A percentile compares a stretch with the other conserved stretches of the same genome.
phyloP scores from a whole-genome alignment of 2,113 vertebrate genomes.

The Dryoscopus gambensis region DNA sequence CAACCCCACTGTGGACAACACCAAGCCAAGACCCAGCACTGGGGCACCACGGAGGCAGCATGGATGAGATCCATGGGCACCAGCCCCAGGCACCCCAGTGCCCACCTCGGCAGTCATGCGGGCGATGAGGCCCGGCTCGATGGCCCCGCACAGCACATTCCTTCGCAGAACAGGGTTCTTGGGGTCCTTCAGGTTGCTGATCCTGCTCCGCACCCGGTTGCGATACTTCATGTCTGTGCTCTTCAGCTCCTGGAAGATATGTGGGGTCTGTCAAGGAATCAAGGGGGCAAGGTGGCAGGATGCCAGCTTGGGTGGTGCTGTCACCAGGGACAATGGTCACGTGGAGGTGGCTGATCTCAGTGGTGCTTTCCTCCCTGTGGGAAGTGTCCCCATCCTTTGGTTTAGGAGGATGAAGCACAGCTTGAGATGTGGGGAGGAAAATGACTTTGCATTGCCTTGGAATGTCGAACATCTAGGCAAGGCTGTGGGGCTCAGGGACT shows the following conservation, averaged over 20 bases:
- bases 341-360: neutral
- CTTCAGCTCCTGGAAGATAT: constrained; percentile 93
- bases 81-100: accelerated
- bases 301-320: neutral
- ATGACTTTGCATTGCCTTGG: neutral
- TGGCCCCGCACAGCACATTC: constrained; percentile 87
- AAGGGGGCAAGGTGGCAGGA: accelerated
- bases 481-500: neutral
- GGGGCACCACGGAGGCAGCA: neutral
- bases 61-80: accelerated
- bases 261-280: constrained; percentile 74
- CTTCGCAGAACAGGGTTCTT: constrained; percentile 89
- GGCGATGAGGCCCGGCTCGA: constrained; percentile 82
- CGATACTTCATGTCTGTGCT: constrained; percentile 97
- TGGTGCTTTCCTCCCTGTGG: neutral
- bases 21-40: neutral
- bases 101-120: constrained; percentile 91
- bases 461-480: neutral
- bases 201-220: constrained; percentile 92
- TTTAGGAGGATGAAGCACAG: neutral
- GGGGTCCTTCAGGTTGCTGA: constrained; percentile 97
- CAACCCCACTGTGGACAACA: neutral
- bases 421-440: neutral
- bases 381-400: neutral
- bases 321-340: accelerated